A percentile compares a stretch with the other conserved stretches of the same genome.
phyloP scores from a whole-genome alignment of 2,113 vertebrate genomes.

The Synodontis membranacea region DNA sequence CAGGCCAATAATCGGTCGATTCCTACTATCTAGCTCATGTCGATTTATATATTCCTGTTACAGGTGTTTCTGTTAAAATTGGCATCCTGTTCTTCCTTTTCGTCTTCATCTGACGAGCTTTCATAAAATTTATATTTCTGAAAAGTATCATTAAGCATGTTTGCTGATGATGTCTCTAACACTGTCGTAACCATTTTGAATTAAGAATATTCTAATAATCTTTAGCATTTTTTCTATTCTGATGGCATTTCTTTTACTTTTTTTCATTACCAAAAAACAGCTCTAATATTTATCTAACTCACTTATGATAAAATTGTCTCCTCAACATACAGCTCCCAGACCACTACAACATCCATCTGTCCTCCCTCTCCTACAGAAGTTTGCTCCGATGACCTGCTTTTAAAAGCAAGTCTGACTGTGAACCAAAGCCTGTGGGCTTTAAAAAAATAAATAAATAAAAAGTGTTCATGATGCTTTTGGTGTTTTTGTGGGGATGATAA shows the following conservation, averaged over 20 bases:
- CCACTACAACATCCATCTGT: slow-evolving; percentile 72
- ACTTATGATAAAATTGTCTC: slow-evolving; percentile 2
- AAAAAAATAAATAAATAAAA: not conserved
- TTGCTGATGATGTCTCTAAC: too few species aligned
- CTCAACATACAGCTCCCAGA: slow-evolving; percentile 75
- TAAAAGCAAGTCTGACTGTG: not conserved
- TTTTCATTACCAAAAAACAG: not conserved
- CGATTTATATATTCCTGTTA: too few species aligned
- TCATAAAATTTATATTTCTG: too few species aligned
- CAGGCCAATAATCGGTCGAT: too few species aligned
- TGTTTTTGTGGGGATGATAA: not conserved
- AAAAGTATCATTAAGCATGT: too few species aligned
- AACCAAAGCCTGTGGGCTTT: not conserved
- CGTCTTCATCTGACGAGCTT: too few species aligned
- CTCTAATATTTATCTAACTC: not conserved
- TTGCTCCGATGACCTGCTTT: slow-evolving; percentile 73
- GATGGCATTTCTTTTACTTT: not conserved
- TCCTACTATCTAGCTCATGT: too few species aligned
- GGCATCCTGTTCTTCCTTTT: too few species aligned
- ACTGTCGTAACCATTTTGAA: too few species aligned
- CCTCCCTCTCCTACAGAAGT: slow-evolving; percentile 78
- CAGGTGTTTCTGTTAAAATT: too few species aligned
- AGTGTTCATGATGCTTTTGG: not conserved
- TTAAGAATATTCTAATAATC: too few species aligned
- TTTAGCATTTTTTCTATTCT: not conserved